Percentiles rank a stretch among this genome's conserved stretches.
phyloP scores from a whole-genome alignment of 2,113 vertebrate species.

The Pelvicachromis taeniatus region DNA sequence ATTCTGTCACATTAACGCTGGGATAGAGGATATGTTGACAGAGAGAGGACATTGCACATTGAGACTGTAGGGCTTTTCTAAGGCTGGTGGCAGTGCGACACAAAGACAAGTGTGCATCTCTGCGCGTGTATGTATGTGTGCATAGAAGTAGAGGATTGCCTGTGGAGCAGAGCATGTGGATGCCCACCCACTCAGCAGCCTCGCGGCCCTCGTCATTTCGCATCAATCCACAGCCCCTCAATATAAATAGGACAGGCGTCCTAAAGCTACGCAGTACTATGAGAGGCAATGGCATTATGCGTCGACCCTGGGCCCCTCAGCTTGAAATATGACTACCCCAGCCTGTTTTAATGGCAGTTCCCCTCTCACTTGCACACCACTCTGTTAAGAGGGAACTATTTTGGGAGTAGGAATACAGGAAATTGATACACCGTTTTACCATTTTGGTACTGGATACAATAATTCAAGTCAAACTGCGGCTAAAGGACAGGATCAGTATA shows the following conservation, averaged over 20 bases:
- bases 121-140: conserved; percentile 33
- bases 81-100: conserved; percentile 64
- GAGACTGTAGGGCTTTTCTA: conserved; percentile 66
- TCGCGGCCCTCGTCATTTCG: conserved; percentile 74
- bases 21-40: conserved; percentile 67
- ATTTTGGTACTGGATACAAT: not conserved
- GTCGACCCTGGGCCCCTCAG: conserved; percentile 49
- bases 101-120: conserved; percentile 62
- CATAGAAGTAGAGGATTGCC: conserved; percentile 50
- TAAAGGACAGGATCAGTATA: not conserved
- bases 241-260: conserved; percentile 76
- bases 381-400: not conserved
- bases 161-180: conserved; percentile 72
- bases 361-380: not conserved
- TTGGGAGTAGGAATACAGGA: not conserved
- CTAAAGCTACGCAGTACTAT: conserved; percentile 63
- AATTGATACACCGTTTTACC: not conserved
- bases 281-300: conserved; percentile 63
- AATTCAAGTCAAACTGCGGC: not conserved
- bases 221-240: conserved; percentile 76
- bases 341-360: conserved; percentile 25
- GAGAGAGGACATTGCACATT: conserved; percentile 72
- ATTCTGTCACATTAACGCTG: conserved; percentile 68
- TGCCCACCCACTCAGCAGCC: conserved; percentile 71
- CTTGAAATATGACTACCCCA: conserved; percentile 41